Conservation (phyloP, 2,888 invertebrate genomes). For the Campoplex capitator region DNA sequence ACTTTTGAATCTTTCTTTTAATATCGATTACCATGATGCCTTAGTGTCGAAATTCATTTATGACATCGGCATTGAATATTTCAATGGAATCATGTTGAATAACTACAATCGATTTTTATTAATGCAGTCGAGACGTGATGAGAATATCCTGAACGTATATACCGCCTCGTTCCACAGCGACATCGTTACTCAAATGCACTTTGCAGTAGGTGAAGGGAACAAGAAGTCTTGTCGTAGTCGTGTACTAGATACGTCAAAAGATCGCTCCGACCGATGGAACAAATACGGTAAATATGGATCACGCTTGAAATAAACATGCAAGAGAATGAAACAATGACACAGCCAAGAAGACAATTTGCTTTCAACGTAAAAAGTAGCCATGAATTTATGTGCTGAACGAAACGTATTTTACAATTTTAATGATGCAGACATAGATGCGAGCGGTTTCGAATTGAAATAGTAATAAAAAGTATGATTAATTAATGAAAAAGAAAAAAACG, state of each 20-base stretch:
- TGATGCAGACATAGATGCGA: background rate
- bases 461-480: background rate
- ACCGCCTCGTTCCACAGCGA: slow-evolving; percentile 24
- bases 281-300: slow-evolving; percentile 44
- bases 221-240: slow-evolving; percentile 48
- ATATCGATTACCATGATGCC: background rate
- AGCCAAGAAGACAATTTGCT: slow-evolving; percentile 24
- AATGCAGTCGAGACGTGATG: slow-evolving; percentile 13
- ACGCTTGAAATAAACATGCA: slow-evolving; percentile 29
- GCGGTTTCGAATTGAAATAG: background rate
- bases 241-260: slow-evolving; percentile 55
- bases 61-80: background rate
- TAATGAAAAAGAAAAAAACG: background rate
- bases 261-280: slow-evolving; percentile 28
- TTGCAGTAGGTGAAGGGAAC: slow-evolving; percentile 24
- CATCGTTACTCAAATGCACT: slow-evolving; percentile 28
- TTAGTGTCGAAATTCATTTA: background rate
- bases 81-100: slow-evolving; percentile 3
- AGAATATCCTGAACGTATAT: slow-evolving; percentile 24
- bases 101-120: slow-evolving; percentile 25
- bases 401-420: background rate
- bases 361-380: background rate
- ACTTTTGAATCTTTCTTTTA: background rate
- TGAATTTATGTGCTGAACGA: background rate
- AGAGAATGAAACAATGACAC: slow-evolving; percentile 33